phyloP scores from a whole-genome alignment of 2,888 invertebrate genomes.

The Pandemis corylana region DNA sequence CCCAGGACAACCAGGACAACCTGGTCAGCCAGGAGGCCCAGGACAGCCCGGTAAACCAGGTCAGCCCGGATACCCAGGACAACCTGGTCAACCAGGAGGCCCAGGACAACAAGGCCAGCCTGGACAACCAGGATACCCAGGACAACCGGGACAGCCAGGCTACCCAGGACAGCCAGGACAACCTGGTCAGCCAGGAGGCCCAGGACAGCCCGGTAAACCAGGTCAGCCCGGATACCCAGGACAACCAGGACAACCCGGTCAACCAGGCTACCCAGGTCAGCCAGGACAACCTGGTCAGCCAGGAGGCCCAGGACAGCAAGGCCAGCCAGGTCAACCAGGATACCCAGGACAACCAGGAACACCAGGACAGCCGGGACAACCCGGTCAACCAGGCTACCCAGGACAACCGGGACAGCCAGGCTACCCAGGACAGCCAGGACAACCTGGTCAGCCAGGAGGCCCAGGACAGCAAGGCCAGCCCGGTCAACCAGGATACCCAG shows the following conservation, averaged over 20 bases:
- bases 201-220: conserved; percentile 54
- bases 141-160: conserved; percentile 51
- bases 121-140: conserved; percentile 44
- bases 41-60: conserved; percentile 49
- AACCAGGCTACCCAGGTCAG: conserved; percentile 18
- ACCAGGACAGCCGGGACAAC: conserved; percentile 46
- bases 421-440: conserved; percentile 33
- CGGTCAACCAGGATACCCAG: conserved; percentile 44
- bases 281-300: conserved; percentile 32
- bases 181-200: conserved; percentile 40
- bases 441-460: conserved; percentile 45
- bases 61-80: conserved; percentile 49
- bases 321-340: conserved; percentile 46
- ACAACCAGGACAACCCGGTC: conserved; percentile 20
- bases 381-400: conserved; percentile 18
- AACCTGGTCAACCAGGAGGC: conserved; percentile 42
- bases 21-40: conserved; percentile 47
- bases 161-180: conserved; percentile 41
- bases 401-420: conserved; percentile 19
- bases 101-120: conserved; percentile 50
- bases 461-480: conserved; percentile 45
- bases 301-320: conserved; percentile 26
- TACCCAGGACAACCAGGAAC: conserved; percentile 18
- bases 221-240: conserved; percentile 22
- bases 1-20: conserved; percentile 47